Conservation (phyloP, 2,888 invertebrate genomes). For the Didymodactylos carnosus region DNA sequence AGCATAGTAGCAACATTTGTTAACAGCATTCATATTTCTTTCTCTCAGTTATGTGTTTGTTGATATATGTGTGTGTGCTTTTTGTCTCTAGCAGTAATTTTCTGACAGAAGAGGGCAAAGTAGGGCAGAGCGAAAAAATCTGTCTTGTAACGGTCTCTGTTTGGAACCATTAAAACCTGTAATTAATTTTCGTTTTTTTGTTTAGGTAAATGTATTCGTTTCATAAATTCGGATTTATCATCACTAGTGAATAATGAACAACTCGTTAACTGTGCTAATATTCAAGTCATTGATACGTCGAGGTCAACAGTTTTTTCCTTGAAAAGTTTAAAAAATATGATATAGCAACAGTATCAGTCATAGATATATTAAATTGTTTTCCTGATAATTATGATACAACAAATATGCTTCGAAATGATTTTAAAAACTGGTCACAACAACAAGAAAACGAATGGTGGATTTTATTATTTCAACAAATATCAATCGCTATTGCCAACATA, state of each 20-base stretch:
- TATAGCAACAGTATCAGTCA: background rate
- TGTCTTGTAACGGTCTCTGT: too few relatives aligned
- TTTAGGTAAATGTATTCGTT: background rate
- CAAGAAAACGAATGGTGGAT: background rate
- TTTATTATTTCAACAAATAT: background rate
- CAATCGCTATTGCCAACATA: background rate
- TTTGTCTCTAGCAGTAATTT: too few relatives aligned
- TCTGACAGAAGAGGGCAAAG: too few relatives aligned
- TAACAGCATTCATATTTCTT: too few relatives aligned
- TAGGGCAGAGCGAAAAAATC: too few relatives aligned
- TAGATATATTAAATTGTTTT: background rate
- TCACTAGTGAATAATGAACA: background rate
- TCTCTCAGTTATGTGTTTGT: too few relatives aligned
- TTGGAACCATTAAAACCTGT: too few relatives aligned
- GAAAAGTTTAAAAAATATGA: background rate
- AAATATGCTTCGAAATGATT: background rate
- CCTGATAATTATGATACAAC: background rate
- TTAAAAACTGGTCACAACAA: background rate
- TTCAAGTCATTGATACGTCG: background rate
- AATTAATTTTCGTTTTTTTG: too few relatives aligned
- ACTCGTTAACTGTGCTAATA: background rate
- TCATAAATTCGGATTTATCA: background rate
- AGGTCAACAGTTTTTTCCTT: background rate
- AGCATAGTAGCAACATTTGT: too few relatives aligned
- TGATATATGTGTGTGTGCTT: too few relatives aligned